Evolutionary conservation across 2,113 vertebrate species (phyloP), one percentile per base, ranked within the genome.

Genomic region (Gallinago undulata): DNA sequence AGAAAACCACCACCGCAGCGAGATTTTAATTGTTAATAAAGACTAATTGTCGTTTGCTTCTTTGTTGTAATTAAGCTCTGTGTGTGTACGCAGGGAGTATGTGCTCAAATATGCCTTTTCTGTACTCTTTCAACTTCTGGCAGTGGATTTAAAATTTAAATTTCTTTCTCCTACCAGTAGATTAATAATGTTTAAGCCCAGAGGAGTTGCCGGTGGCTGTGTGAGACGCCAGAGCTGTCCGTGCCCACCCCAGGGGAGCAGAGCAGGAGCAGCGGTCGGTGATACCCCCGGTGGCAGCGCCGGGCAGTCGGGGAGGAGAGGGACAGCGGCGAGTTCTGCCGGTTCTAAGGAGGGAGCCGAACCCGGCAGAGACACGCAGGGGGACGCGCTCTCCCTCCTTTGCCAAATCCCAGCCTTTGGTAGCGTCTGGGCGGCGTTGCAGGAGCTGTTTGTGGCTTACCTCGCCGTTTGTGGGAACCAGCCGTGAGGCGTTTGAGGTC

Each of bases 221-320:
- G 14, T 21, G 41, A 4, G 30, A 17, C 2, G 1, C 21, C 10
- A 0, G 16, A 0, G 18, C 1, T 35, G 53, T 2, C 53, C 7
- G 39, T 11, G 30, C 14, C 74, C n/a, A 6, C 25, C 45, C 37
- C 1, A 0, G 47, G 7, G 39, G 39, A 39, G 39, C 39, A 39
- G 39, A 12, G 39, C 39, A 39, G 60, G 73, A 31, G 22, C 1
- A 48, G 87, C 11, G 0, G 55, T 30, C 0, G 6, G 55, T 7
- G 47, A 14, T 17, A 28, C 27, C 51, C 51, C 59, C 23, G 4
- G 4, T 1, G 45, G 57, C 69, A 9, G 48, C 17, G 11, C 33
- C 2, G 2, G 64, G 28, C 48, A 45, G 33, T 1, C 8, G 50
- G 0, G 7, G 3, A 3, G 35, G 6, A 19, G 73, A n/a, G 82